phyloP scores from a whole-genome alignment of 2,797 vertebrate genomes.

The Eulemur rubriventer region DNA sequence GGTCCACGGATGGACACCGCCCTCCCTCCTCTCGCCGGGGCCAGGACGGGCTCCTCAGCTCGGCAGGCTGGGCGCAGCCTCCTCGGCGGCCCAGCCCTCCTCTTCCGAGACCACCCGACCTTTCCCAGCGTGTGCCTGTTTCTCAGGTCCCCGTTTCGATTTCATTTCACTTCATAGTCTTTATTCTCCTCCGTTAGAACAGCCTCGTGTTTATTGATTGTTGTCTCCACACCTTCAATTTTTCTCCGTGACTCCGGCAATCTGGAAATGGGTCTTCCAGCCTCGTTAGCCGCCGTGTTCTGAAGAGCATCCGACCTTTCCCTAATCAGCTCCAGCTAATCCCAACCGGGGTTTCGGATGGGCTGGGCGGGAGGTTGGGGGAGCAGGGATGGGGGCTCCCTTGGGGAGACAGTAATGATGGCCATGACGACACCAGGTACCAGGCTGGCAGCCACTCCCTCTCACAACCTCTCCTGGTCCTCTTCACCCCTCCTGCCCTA shows the following conservation, averaged over 20 bases:
- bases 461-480: not conserved
- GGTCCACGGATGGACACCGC: not conserved
- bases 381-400: not conserved
- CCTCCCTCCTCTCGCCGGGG: not conserved
- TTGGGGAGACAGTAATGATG: not conserved
- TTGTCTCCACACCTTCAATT: constrained; percentile 53
- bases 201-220: constrained; percentile 52
- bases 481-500: not conserved
- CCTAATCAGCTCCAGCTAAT: not conserved
- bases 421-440: not conserved
- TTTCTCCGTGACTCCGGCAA: constrained; percentile 42
- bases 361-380: not conserved
- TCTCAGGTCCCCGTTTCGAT: constrained; percentile 35
- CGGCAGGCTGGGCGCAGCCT: not conserved
- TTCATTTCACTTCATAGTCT: constrained; percentile 58
- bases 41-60: not conserved
- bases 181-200: constrained; percentile 40
- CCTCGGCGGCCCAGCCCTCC: not conserved
- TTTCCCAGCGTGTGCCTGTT: not conserved
- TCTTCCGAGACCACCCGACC: not conserved
- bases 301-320: not conserved
- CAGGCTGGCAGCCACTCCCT: too few species aligned
- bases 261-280: constrained; percentile 59
- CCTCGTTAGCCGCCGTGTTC: not conserved
- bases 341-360: not conserved